Percentiles rank a stretch among this genome's conserved stretches.
Conservation (phyloP, 2,797 vertebrate genomes). For the Chloroceryle inda region DNA sequence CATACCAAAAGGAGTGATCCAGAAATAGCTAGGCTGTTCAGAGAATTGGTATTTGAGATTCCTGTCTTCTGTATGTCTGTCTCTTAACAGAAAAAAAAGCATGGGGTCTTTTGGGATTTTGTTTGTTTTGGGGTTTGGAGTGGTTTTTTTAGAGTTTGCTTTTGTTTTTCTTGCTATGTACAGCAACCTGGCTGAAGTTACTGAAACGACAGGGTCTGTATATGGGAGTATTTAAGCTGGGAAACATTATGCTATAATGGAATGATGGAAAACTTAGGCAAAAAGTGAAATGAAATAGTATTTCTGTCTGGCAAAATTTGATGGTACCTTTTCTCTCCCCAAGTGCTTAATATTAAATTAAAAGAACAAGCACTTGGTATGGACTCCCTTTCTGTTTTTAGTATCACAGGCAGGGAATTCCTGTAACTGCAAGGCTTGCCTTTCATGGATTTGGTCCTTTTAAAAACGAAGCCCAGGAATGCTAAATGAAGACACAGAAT, state of each 20-base stretch:
- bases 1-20: background rate
- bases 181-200: background rate
- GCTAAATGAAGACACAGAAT: background rate
- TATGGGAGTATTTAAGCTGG: background rate
- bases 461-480: background rate
- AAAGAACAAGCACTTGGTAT: background rate
- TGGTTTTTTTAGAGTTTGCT: background rate
- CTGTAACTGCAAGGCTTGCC: background rate
- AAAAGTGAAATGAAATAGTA: background rate
- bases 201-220: background rate
- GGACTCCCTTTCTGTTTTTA: background rate
- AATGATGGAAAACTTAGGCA: background rate
- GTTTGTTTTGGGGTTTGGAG: background rate
- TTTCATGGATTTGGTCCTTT: background rate
- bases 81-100: background rate
- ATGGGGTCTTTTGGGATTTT: background rate
- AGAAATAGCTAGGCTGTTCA: constrained; percentile 11
- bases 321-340: background rate
- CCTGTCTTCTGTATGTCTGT: background rate
- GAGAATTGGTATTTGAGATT: background rate
- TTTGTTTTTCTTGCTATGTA: background rate
- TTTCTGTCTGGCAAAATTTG: background rate
- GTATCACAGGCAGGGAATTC: background rate
- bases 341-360: background rate
- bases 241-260: background rate